A percentile compares a stretch with the other conserved stretches of the same genome.
Evolutionary conservation across 2,797 vertebrate species (phyloP).

Genomic region (Clangula hyemalis): DNA sequence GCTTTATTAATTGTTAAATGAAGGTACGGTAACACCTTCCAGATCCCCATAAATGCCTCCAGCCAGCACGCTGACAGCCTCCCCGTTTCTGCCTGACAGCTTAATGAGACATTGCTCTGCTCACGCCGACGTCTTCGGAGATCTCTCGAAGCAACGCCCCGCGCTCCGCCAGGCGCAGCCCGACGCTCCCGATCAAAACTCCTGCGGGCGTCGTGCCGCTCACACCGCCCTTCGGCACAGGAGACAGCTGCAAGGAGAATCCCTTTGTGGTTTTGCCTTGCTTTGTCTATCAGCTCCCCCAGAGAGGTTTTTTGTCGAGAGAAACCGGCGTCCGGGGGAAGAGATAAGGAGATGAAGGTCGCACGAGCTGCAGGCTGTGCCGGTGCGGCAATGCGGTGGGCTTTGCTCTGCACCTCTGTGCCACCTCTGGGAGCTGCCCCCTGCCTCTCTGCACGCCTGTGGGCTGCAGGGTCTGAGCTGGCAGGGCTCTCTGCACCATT

Average conservation of each 20-base stretch:
- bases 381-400: no score
- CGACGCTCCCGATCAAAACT: not conserved
- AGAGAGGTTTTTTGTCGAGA: not conserved
- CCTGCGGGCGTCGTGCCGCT: not conserved
- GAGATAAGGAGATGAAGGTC: not conserved
- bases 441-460: no score
- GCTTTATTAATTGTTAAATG: not conserved
- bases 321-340: not conserved
- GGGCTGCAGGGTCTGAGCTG: not conserved
- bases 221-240: rapidly evolving
- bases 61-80: not conserved
- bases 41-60: not conserved
- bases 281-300: not conserved
- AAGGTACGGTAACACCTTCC: not conserved
- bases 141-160: not conserved
- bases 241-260: not conserved
- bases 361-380: not conserved
- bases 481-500: rapidly evolving
- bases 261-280: rapidly evolving
- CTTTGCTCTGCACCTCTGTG: not conserved
- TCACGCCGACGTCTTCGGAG: not conserved
- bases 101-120: slow-evolving; percentile 1
- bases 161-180: not conserved
- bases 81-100: not conserved
- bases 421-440: no score